Base-by-base conservation (phyloP, 2,888 invertebrate species). In the Eudemis profundana region DNA sequence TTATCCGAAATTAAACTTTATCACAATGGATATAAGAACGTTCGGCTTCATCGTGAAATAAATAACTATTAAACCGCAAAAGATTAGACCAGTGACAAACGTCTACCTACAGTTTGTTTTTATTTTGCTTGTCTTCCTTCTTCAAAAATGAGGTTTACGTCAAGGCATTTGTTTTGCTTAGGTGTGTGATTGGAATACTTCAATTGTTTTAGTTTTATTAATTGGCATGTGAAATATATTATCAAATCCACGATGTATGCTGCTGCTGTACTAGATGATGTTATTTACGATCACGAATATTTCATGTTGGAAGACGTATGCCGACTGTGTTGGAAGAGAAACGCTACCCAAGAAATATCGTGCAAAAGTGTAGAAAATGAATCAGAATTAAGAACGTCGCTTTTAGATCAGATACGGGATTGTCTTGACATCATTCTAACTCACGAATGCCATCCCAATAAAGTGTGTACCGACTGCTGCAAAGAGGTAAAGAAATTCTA, bases 221-320 rank as follows among this genome's bases (percentile, higher is more conserved):
- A 33, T 33, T 33, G 5, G 8, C 4, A 27, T 27, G 10, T n/a
- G n/a, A n/a, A 33, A 0, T 33, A 33, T 12, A 8, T 33, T 8
- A 50, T 27, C 23, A 4, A 56, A 65, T 21, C 36, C n/a, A 67
- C 15, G 46, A 68, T 69, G 63, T 63, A 61, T 66, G 3, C 46
- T 50, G 70, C 67, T 4, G 54, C 74, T 33, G 54, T 70, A 15
- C 57, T 74, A 3, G 68, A 82, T 17, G 75, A 71, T 68, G 77
- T 81, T 62, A 10, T 72, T 4, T 88, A 82, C 68, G 83, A 74
- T 3, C 82, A 78, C 51, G 84, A 90, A 66, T 90, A 88, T 70
- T 89, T 90, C 67, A 72, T 79, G 44, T 79, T 84, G 72, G 75
- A 78, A 7, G 79, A 87, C 51, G 78, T 90, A 0, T 91, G 91